A percentile compares a stretch with the other conserved stretches of the same genome.
Conservation (phyloP, 2,113 vertebrate genomes). For the Nematolebias whitei region DNA sequence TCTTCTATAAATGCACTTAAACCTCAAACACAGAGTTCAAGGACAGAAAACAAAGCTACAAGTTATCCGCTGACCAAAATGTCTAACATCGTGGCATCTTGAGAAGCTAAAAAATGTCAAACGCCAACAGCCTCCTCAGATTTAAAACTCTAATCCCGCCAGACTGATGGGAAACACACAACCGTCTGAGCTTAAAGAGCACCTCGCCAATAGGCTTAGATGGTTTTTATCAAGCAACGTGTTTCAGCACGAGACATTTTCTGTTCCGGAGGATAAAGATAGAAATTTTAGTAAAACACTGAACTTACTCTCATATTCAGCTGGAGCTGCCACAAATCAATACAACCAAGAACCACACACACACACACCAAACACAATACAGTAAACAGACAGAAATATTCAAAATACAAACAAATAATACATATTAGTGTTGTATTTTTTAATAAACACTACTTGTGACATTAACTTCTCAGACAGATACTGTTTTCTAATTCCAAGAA, state of each 20-base stretch:
- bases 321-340: slow-evolving; percentile 40
- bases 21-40: slow-evolving; percentile 1
- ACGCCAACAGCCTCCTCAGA: slow-evolving; percentile 10
- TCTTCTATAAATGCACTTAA: slow-evolving; percentile 1
- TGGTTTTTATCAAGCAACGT: slow-evolving; percentile 31
- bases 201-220: slow-evolving; percentile 56
- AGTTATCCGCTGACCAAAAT: background rate
- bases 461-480: too few relatives aligned
- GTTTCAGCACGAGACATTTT: background rate
- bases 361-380: too few relatives aligned
- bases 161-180: slow-evolving; percentile 32
- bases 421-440: too few relatives aligned
- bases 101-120: too few relatives aligned
- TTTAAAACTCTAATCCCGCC: slow-evolving; percentile 57
- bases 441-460: too few relatives aligned
- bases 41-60: slow-evolving; percentile 1
- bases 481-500: too few relatives aligned
- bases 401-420: too few relatives aligned
- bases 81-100: too few relatives aligned
- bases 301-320: slow-evolving; percentile 71
- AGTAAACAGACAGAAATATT: too few relatives aligned
- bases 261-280: background rate
- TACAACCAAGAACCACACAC: slow-evolving; percentile 46
- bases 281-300: background rate
- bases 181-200: slow-evolving; percentile 13